Percentiles rank a stretch among this genome's conserved stretches.
Conservation (phyloP, 2,888 invertebrate genomes). For the Antheraea assamensis region DNA sequence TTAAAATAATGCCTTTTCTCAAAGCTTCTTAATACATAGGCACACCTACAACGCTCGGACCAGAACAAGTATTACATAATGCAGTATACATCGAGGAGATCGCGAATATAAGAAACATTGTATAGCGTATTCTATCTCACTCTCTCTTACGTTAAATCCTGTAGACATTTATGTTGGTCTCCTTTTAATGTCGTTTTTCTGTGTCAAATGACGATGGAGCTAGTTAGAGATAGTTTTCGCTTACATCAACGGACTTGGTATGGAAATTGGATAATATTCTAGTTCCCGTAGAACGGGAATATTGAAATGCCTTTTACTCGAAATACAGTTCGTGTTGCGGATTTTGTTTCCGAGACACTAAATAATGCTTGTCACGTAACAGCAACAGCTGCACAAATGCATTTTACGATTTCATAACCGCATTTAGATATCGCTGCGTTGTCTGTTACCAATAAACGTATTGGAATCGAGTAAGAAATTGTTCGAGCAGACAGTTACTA, state of each 20-base stretch:
- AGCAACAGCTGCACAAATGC: conserved; percentile 32
- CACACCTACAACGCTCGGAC: too few species aligned
- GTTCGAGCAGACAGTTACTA: conserved; percentile 2
- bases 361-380: conserved; percentile 32
- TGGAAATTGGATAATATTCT: background rate
- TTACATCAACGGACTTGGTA: background rate
- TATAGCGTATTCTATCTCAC: too few species aligned
- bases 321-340: conserved; percentile 17
- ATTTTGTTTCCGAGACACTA: conserved; percentile 18
- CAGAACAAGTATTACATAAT: too few species aligned
- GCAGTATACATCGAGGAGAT: too few species aligned
- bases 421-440: conserved; percentile 23
- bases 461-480: conserved; percentile 21
- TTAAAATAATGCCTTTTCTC: too few species aligned
- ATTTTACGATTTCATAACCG: conserved; percentile 30
- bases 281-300: conserved; percentile 17
- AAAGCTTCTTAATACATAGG: too few species aligned
- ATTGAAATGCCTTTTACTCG: conserved; percentile 23
- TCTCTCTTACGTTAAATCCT: too few species aligned
- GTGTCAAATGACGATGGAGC: too few species aligned
- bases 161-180: too few species aligned
- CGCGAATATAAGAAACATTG: too few species aligned
- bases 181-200: too few species aligned
- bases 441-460: conserved; percentile 29
- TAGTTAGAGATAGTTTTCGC: too few species aligned